Conservation (phyloP, 2,888 invertebrate species). For the Andrena trimmerana region DNA sequence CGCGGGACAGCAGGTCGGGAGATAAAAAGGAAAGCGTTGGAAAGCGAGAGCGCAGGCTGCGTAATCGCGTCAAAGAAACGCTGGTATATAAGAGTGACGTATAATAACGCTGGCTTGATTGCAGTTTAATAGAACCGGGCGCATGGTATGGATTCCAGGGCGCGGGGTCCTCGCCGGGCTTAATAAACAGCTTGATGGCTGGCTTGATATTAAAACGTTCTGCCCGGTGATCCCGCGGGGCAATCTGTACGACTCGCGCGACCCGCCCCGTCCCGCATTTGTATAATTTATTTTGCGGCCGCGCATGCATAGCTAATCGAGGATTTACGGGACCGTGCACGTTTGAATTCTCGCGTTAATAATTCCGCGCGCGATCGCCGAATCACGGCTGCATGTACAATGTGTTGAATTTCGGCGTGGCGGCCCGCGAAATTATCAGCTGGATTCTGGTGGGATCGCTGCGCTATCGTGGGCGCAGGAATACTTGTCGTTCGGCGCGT, state of each 20-base stretch:
- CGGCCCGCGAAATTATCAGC: slow-evolving; percentile 17
- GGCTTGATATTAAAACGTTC: slow-evolving; percentile 13
- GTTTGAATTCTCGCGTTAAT: slow-evolving; percentile 46
- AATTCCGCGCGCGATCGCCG: slow-evolving; percentile 40
- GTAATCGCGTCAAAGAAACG: slow-evolving; percentile 12
- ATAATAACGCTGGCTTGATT: slow-evolving; percentile 25
- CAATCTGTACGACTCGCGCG: slow-evolving; percentile 10
- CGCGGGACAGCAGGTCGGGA: background rate
- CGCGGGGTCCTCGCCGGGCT: background rate
- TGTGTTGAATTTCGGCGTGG: slow-evolving; percentile 19
- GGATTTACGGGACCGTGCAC: slow-evolving; percentile 34
- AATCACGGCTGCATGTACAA: slow-evolving; percentile 22
- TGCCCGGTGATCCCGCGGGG: background rate
- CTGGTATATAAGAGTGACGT: slow-evolving; percentile 1
- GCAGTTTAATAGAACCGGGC: slow-evolving; percentile 28
- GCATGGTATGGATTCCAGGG: background rate
- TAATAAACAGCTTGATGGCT: slow-evolving; percentile 21
- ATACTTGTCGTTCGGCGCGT: background rate
- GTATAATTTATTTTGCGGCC: slow-evolving; percentile 56
- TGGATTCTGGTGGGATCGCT: slow-evolving; percentile 5
- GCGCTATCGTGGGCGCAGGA: background rate
- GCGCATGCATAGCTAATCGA: slow-evolving; percentile 48
- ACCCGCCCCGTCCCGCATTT: slow-evolving; percentile 1
- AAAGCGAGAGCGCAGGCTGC: background rate
- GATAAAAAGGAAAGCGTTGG: background rate